Evolutionary conservation across 1,140 invertebrate species (phyloP).

Genomic region (Notospermus geniculatus): DNA sequence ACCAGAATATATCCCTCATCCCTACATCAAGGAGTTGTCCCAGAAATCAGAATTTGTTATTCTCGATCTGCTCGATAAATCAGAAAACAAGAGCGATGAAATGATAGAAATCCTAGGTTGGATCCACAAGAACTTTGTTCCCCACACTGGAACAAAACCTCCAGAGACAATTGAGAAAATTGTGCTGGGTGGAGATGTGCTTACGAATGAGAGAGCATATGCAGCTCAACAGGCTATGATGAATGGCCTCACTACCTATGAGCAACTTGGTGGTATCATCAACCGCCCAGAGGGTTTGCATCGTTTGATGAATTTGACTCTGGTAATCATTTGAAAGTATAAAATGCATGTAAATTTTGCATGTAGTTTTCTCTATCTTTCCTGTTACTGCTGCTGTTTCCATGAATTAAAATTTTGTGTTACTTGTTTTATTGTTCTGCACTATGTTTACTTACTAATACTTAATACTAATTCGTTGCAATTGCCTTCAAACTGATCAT

Average conservation of each 20-base stretch:
- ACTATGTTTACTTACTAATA: no score
- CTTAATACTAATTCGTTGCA: no score
- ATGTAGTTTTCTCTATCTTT: no score
- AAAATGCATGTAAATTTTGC: no score
- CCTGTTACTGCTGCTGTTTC: no score
- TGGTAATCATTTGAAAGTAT: not conserved
- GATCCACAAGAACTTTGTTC: constrained; percentile 19
- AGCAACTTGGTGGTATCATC: constrained; percentile 18
- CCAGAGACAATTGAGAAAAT: constrained; percentile 14
- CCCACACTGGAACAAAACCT: not conserved
- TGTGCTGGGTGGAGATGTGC: constrained; percentile 25
- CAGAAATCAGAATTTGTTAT: constrained; percentile 21
- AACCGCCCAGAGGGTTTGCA: constrained; percentile 27
- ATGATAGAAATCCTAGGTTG: constrained; percentile 26
- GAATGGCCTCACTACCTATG: constrained; percentile 18
- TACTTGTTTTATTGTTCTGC: no score
- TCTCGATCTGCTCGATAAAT: constrained; percentile 22
- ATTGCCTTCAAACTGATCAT: no score
- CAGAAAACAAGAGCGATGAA: constrained; percentile 25
- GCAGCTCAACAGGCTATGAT: constrained; percentile 23
- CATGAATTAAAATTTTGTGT: no score
- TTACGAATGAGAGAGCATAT: constrained; percentile 29
- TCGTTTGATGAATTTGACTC: constrained; percentile 24
- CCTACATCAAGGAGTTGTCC: constrained; percentile 14
- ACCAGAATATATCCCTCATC: constrained; percentile 14